Base-by-base conservation (phyloP, 2,113 vertebrate species). In the Accipiter virgatus region DNA sequence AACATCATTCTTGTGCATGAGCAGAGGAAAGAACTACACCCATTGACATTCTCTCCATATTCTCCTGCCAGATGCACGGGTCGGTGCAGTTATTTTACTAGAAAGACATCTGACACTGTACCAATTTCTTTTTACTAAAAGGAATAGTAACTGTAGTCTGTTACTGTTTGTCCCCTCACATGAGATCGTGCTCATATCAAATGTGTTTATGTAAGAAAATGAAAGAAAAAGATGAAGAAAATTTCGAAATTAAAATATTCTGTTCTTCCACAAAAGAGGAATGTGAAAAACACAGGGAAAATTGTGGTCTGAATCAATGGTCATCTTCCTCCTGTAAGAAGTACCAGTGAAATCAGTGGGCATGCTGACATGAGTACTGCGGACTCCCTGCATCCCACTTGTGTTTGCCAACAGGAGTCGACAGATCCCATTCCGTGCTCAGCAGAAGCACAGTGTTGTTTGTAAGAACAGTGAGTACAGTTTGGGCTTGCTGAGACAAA, bases 331-430 rank as follows among this genome's bases (percentile, higher is more conserved):
- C 19, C 27, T 42, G 8, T 11, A 65, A 82, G 40, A 48, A 13
- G 2, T 10, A 52, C 17, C 6, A 20, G 10, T 38, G 42, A 59
- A 68, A 80, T 47, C 12, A 47, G 32, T 1, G 2, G n/a, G 20
- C 16, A 11, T 0, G 0, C 10, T 40, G 16, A 13, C 0, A 2
- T 15, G 5, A 45, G 8, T 27, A 25, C 6, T 26, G 27, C 14
- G 56, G 40, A 15, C 1, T 3, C 16, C 18, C 21, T 53, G 27
- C 13, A 29, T 2, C 20, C 17, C 4, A 20, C 12, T 29, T 3
- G 0, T n/a, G 12, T 50, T 71, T 83, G 26, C 31, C 48, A n/a
- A 11, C 26, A 61, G 14, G 6, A 53, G 6, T 4, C 3, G 1
- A 31, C 5, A 94, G 61, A 81, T 26, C 4, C 7, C 3, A 1